Conservation (phyloP, 2,113 vertebrate species). For the Thymallus thymallus region DNA sequence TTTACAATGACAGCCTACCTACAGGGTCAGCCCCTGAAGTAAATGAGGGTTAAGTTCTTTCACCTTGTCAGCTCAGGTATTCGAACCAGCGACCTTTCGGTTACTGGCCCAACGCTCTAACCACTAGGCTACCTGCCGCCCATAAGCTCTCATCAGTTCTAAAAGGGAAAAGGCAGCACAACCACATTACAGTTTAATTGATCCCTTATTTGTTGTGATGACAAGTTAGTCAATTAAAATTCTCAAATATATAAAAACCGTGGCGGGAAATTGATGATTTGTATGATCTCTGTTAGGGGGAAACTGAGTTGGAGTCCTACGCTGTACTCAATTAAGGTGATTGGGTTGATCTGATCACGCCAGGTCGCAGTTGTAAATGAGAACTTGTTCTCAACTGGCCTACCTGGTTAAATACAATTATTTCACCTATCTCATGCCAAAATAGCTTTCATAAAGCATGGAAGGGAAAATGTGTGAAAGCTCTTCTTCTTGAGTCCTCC, state of each 20-base stretch:
- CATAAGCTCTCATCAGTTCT: slow-evolving; percentile 52
- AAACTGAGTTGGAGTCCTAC: slow-evolving; percentile 45
- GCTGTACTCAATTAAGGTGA: slow-evolving; percentile 48
- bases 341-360: slow-evolving; percentile 50
- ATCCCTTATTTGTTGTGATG: slow-evolving; percentile 45
- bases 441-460: slow-evolving; percentile 21
- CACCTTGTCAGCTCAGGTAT: too few relatives aligned
- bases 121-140: too few relatives aligned
- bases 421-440: slow-evolving; percentile 31
- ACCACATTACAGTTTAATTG: slow-evolving; percentile 40
- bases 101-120: too few relatives aligned
- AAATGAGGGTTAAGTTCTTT: too few relatives aligned
- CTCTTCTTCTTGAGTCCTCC: slow-evolving; percentile 12
- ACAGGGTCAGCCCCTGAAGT: too few relatives aligned
- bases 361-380: too few relatives aligned
- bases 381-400: too few relatives aligned
- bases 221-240: slow-evolving; percentile 49
- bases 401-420: too few relatives aligned
- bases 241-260: slow-evolving; percentile 46
- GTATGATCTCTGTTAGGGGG: slow-evolving; percentile 33
- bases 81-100: too few relatives aligned
- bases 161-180: slow-evolving; percentile 30
- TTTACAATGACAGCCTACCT: too few relatives aligned
- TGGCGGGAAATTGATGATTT: slow-evolving; percentile 48
- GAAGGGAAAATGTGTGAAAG: slow-evolving; percentile 2